Conservation (phyloP, 2,797 vertebrate species). For the Rhinophrynus dorsalis region DNA sequence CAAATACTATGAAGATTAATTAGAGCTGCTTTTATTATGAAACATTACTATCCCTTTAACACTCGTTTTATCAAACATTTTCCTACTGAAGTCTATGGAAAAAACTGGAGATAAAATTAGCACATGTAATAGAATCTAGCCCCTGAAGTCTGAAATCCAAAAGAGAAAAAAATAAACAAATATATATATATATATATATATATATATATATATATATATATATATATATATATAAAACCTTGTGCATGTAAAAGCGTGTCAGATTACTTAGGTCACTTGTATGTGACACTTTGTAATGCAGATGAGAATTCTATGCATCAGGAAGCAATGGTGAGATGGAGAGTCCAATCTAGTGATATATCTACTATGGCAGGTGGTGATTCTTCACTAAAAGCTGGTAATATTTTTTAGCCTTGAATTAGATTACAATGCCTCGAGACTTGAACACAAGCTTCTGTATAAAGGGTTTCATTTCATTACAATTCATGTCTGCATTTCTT, state of each 20-base stretch:
- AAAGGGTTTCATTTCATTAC: background rate
- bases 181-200: too few relatives aligned
- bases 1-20: too few relatives aligned
- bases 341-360: background rate
- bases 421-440: background rate
- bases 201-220: too few relatives aligned
- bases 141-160: too few relatives aligned
- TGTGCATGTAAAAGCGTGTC: background rate
- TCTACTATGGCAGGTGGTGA: background rate
- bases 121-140: too few relatives aligned
- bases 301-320: background rate
- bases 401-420: background rate
- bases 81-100: too few relatives aligned
- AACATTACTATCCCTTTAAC: too few relatives aligned
- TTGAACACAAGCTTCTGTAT: background rate
- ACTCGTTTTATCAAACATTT: too few relatives aligned
- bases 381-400: background rate
- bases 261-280: background rate
- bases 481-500: background rate
- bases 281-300: conserved; percentile 5
- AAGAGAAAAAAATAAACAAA: too few relatives aligned
- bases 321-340: background rate
- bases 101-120: too few relatives aligned
- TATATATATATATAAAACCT: background rate
- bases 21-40: too few relatives aligned